These are phyloP conservation scores for Saxidomus purpurata DNA, from an alignment of 1,140 invertebrate genomes.

Conservation along the genomic window DNA sequence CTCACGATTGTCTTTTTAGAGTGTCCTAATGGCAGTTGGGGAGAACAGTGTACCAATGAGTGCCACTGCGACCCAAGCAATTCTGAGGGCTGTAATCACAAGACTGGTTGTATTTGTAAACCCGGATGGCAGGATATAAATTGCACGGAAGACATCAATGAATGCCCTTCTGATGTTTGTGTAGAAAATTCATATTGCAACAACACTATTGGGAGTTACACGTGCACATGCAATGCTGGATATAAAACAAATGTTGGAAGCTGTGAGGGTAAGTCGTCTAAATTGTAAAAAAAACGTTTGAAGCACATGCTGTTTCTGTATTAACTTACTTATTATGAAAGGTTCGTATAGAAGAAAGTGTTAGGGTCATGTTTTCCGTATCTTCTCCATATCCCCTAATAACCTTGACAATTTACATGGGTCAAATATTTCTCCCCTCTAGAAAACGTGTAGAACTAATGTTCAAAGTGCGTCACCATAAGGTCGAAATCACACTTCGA, in stretches of 20 bases:
- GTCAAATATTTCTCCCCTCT: too few relatives aligned
- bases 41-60: not conserved
- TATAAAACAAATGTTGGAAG: not conserved
- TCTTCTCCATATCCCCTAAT: too few relatives aligned
- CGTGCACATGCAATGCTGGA: constrained; percentile 7
- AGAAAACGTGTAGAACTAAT: too few relatives aligned
- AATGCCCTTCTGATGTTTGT: not conserved
- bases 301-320: too few relatives aligned
- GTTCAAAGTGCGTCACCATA: too few relatives aligned
- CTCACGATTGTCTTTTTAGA: not conserved
- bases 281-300: too few relatives aligned
- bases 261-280: not conserved
- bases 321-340: too few relatives aligned
- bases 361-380: too few relatives aligned
- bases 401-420: too few relatives aligned
- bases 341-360: too few relatives aligned
- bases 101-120: not conserved
- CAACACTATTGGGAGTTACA: not conserved
- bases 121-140: not conserved
- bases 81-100: not conserved
- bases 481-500: too few relatives aligned
- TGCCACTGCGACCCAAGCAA: not conserved
- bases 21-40: not conserved
- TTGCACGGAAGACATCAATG: not conserved
- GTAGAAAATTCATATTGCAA: constrained; percentile 5